A percentile compares a stretch with the other conserved stretches of the same genome.
Conservation (phyloP, 2,113 vertebrate species). For the Tenrec ecaudatus region DNA sequence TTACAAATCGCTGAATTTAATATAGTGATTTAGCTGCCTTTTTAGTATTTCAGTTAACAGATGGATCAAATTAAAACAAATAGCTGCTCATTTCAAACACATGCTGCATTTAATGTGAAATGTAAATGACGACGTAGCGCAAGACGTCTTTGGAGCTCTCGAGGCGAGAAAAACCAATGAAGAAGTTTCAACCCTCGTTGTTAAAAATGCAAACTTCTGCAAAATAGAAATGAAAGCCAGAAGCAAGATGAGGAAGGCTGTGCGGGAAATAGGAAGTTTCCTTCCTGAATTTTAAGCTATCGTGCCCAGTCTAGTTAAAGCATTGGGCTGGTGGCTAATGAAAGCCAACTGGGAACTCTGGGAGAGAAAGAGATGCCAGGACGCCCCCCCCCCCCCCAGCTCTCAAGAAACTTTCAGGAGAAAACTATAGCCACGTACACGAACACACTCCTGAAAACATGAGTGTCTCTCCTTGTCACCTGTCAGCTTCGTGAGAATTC, state of each 20-base stretch:
- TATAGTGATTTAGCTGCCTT: constrained; percentile 83
- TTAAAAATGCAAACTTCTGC: constrained; percentile 85
- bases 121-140: constrained; percentile 85
- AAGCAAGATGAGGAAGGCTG: constrained; percentile 78
- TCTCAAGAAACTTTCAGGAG: constrained; percentile 17
- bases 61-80: constrained; percentile 88
- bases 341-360: constrained; percentile 62
- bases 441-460: not conserved
- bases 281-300: not conserved
- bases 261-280: constrained; percentile 70
- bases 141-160: constrained; percentile 82
- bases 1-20: constrained; percentile 88
- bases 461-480: not conserved
- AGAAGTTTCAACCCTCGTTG: constrained; percentile 66
- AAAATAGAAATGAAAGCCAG: constrained; percentile 82
- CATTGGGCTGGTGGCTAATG: constrained; percentile 45
- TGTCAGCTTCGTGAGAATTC: constrained; percentile 19
- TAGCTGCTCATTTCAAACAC: constrained; percentile 83
- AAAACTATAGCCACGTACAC: constrained; percentile 38
- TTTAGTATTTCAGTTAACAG: constrained; percentile 86
- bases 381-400: not conserved
- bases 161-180: constrained; percentile 84
- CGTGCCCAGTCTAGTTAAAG: not conserved
- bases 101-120: constrained; percentile 88
- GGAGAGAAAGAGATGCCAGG: constrained; percentile 16